phyloP scores from a whole-genome alignment of 2,888 invertebrate species.

The Dioctria rufipes region DNA sequence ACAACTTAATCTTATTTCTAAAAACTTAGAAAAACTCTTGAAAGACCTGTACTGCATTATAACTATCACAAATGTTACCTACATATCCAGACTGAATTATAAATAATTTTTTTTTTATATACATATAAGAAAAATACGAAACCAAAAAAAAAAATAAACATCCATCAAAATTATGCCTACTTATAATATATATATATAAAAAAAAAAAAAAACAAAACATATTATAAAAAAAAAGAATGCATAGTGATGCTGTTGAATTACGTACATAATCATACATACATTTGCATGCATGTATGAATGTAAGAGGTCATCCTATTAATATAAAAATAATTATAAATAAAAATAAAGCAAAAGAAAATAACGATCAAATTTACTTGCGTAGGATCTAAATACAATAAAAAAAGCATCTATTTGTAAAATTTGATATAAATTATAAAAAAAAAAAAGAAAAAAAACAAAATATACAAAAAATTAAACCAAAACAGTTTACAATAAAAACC shows the following conservation, averaged over 20 bases:
- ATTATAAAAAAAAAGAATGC: no score
- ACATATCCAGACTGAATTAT: conserved; percentile 46
- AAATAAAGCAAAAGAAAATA: not conserved
- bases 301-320: conserved; percentile 19
- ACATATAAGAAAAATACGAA: conserved; percentile 36
- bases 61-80: conserved; percentile 17
- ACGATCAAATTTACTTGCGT: not conserved
- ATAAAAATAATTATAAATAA: not conserved
- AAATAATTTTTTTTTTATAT: conserved; percentile 1
- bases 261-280: not conserved
- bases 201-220: no score
- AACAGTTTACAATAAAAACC: conserved; percentile 24
- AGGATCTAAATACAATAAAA: not conserved
- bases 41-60: not conserved
- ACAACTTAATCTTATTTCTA: no score
- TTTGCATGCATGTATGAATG: conserved; percentile 24
- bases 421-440: conserved; percentile 31
- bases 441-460: conserved; percentile 8
- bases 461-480: conserved; percentile 33
- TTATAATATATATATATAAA: no score
- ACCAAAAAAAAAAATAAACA: conserved; percentile 43
- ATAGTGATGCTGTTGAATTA: no score
- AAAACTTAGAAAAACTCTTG: no score
- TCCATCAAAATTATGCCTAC: conserved; percentile 17
- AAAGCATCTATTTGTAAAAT: conserved; percentile 19